Percentiles rank a stretch among this genome's conserved stretches.
Conservation (phyloP, 2,888 invertebrate species). For the Troides oblongomaculatus region DNA sequence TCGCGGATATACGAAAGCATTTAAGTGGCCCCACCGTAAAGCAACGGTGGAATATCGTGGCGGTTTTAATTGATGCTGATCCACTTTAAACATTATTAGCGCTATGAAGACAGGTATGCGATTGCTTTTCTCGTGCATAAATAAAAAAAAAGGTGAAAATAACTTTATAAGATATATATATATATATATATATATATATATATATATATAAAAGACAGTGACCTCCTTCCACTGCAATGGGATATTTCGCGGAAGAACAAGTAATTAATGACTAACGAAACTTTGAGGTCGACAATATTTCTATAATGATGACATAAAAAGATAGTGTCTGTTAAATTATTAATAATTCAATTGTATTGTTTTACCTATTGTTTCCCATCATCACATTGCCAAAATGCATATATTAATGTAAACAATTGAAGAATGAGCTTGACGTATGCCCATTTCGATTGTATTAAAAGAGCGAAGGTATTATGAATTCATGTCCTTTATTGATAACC, state of each 20-base stretch:
- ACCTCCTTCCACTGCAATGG: too few relatives aligned
- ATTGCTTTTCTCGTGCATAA: too few relatives aligned
- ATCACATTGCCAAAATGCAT: constrained; percentile 16
- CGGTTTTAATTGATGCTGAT: too few relatives aligned
- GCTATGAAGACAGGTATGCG: too few relatives aligned
- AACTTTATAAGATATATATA: too few relatives aligned
- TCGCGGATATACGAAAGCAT: too few relatives aligned
- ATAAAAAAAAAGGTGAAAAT: too few relatives aligned
- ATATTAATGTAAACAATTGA: constrained; percentile 11
- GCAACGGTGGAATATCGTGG: too few relatives aligned
- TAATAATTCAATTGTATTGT: constrained; percentile 1
- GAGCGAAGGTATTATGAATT: background rate
- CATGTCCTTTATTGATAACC: background rate
- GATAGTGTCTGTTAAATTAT: background rate
- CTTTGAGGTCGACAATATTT: background rate
- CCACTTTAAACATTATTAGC: too few relatives aligned
- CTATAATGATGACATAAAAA: constrained; percentile 9
- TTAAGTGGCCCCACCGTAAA: too few relatives aligned
- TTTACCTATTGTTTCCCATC: constrained; percentile 19
- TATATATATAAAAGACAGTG: too few relatives aligned
- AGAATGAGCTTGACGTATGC: background rate
- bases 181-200: too few relatives aligned
- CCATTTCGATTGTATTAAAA: background rate
- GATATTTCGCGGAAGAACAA: background rate
- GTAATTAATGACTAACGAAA: background rate